Evolutionary conservation across 2,113 vertebrate genomes (phyloP).

Genomic region (Myanophis thanlyinensis): DNA sequence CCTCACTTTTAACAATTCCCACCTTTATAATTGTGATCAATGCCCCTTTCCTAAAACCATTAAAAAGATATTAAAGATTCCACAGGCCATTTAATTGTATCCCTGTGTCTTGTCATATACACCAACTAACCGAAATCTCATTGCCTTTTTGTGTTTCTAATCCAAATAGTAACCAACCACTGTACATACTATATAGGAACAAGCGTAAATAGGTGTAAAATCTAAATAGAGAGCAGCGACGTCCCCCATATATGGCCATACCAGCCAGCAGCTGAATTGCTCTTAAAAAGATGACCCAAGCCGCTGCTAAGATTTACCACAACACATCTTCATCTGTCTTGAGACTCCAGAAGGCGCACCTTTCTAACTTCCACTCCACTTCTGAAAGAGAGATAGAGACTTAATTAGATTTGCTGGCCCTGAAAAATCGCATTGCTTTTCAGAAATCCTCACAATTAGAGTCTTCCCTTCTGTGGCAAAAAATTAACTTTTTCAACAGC

Average conservation of each 20-base stretch:
- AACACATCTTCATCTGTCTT: slow-evolving; percentile 34
- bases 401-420: not conserved
- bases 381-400: not conserved
- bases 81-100: not conserved
- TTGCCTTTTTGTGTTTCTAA: not conserved
- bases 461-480: no score
- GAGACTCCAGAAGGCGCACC: slow-evolving; percentile 17
- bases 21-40: not conserved
- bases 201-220: not conserved
- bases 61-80: not conserved
- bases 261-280: not conserved
- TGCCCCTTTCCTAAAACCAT: not conserved
- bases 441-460: not conserved
- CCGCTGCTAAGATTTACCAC: slow-evolving; percentile 47
- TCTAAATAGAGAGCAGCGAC: not conserved
- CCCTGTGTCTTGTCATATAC: not conserved
- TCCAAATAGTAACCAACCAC: not conserved
- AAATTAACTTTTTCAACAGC: not conserved
- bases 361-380: slow-evolving; percentile 42
- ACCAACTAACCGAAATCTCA: not conserved
- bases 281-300: not conserved
- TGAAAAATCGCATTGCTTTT: not conserved
- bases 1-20: not conserved
- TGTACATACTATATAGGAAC: no score
- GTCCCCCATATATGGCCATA: not conserved